Base-by-base conservation (phyloP, 2,888 invertebrate species). In the Rhimphoctona megacephalus region DNA sequence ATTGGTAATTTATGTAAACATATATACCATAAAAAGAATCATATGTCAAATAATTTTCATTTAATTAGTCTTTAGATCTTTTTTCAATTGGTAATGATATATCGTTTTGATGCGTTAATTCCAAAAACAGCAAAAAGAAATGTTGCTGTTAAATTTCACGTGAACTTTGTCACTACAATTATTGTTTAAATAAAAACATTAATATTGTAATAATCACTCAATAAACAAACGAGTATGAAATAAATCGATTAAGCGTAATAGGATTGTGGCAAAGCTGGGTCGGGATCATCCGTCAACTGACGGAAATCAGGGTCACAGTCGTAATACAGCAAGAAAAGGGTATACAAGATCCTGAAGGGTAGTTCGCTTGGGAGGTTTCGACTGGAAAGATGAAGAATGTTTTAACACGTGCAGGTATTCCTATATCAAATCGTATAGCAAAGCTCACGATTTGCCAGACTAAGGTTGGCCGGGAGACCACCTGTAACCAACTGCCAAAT, bases 391-490 rank as follows among this genome's bases (percentile, higher is more conserved):
- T 80, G 85, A 83, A 76, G 72, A 83, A 86, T 80, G 70, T 72
- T 69, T 82, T 54, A 43, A 25, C 82, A 67, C 67, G 66, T 30
- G 69, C 70, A 61, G 33, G 69, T 70, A 81, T 85, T 70, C 76
- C 74, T 43, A n/a, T n/a, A n/a, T n/a, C n/a, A n/a, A n/a, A n/a
- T 76, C 77, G 76, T 22, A n/a, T 64, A 70, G 77, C 70, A 72
- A 76, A 85, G 80, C 80, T 57, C 74, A 69, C 81, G 73, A 77
- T 83, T 83, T 78, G 78, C 57, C 77, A n/a, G 70, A 76, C 43
- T 33, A 81, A 86, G 82, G 85, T 87, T 82, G 69, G 81, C 74
- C 36, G 78, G 64, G 64, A 70, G 85, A 87, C 87, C 86, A 86
- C 86, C 86, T 86, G 86, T 86, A 86, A 83, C 83, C 83, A 79